Base-by-base conservation (phyloP, 2,113 vertebrate species). In the Willisornis vidua region DNA sequence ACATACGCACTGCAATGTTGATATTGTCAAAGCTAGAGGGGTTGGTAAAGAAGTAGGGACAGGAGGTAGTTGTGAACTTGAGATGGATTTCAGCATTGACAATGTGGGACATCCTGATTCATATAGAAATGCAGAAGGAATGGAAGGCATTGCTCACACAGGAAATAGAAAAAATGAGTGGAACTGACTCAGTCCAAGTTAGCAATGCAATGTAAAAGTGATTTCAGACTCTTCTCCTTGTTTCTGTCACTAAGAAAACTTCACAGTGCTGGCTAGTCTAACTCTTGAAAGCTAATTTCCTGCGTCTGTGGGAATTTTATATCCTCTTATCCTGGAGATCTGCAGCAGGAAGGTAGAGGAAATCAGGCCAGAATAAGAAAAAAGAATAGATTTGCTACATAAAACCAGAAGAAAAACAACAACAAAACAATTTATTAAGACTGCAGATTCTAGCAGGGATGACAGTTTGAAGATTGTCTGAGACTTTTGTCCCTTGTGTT, bases 81-180 rank as follows among this genome's bases (percentile, higher is more conserved):
- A 62, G 31, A 25, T 49, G 31, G 6, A 33, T 87, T 93, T 78
- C 28, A 62, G 14, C 22, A 58, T 46, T 10, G 58, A 11, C 20
- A 67, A 2, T 37, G 18, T 23, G 43, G 17, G 35, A 55, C 14
- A 39, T n/a, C 6, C 29, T 46, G 35, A 49, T 54, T 61, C 16
- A 43, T 16, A n/a, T 4, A 52, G 3, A 66, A 46, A 70, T n/a
- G 6, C 0, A 0, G 18, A 12, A 54, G n/a, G 45, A 48, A 85
- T 8, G 8, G 12, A 74, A 78, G 14, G 12, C 11, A 26, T 8
- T 43, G 8, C 19, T 85, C 3, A 41, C 1, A 0, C 3, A 52
- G 12, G n/a, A 72, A 67, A 31, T 6, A 57, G 6, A 17, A 93
- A 75, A 75, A 71, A 12, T 55, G 59, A 26, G 19, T 39, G 14